Conservation (phyloP, 2,113 vertebrate genomes). For the Rhinolophus sinicus region DNA sequence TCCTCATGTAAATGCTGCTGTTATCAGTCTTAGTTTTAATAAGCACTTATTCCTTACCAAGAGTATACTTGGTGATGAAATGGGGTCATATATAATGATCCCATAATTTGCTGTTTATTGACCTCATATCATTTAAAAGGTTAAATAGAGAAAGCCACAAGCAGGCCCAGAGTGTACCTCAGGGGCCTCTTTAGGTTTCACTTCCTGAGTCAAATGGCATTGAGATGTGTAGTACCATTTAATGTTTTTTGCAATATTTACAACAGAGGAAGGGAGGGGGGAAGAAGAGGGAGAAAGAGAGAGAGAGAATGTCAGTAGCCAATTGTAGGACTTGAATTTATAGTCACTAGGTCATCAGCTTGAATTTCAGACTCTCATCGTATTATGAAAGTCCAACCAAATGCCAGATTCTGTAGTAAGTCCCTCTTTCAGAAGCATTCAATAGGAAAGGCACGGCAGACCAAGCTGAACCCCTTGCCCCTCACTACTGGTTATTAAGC, state of each 20-base stretch:
- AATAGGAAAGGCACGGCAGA: neutral
- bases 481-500: neutral
- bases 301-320: neutral
- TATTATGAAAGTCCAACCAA: neutral
- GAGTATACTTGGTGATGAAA: neutral
- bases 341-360: neutral
- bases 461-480: neutral
- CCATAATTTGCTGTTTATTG: slow-evolving; percentile 58
- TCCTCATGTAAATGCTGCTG: neutral
- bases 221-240: slow-evolving; percentile 28
- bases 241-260: slow-evolving; percentile 37
- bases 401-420: neutral
- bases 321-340: neutral
- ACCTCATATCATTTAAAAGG: slow-evolving; percentile 57
- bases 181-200: slow-evolving; percentile 15
- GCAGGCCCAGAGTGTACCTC: neutral
- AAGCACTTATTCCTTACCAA: neutral
- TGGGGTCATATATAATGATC: neutral
- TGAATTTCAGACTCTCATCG: slow-evolving; percentile 26
- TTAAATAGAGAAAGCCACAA: slow-evolving; percentile 67
- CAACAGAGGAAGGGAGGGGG: neutral
- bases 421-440: neutral
- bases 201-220: slow-evolving; percentile 33
- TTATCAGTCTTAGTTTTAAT: neutral
- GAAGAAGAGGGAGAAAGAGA: neutral